These are phyloP conservation scores for Balaeniceps rex DNA, from an alignment of 2,113 vertebrate genomes.

Conservation along the genomic window DNA sequence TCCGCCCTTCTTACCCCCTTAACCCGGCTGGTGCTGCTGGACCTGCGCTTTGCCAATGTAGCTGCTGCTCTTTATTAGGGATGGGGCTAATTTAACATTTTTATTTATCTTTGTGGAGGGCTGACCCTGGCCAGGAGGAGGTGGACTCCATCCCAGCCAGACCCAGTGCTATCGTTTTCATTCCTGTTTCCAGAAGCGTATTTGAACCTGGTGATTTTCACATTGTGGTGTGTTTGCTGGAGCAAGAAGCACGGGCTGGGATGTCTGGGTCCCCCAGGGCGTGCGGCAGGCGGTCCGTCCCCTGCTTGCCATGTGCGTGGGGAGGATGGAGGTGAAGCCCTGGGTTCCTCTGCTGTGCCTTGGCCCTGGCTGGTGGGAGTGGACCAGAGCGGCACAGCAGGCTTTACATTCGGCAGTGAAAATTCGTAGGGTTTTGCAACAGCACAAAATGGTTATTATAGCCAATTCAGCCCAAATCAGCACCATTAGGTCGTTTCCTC, in stretches of 20 bases:
- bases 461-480: background rate
- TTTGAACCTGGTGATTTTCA: background rate
- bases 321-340: background rate
- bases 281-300: rapidly evolving
- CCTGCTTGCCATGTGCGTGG: background rate
- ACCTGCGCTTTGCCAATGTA: rapidly evolving
- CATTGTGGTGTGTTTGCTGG: background rate
- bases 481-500: background rate
- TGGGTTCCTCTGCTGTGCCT: background rate
- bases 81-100: background rate
- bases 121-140: background rate
- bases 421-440: background rate
- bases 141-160: background rate
- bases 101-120: background rate
- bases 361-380: background rate
- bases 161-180: background rate
- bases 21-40: background rate
- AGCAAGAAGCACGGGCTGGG: background rate
- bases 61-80: background rate
- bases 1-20: background rate
- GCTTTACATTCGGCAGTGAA: background rate
- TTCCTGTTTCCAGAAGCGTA: background rate
- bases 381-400: background rate
- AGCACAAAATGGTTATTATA: no score
- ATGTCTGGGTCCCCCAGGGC: background rate